These are phyloP conservation scores for Galerucella pusilla DNA, from an alignment of 2,888 invertebrate genomes.

Conservation along the genomic window DNA sequence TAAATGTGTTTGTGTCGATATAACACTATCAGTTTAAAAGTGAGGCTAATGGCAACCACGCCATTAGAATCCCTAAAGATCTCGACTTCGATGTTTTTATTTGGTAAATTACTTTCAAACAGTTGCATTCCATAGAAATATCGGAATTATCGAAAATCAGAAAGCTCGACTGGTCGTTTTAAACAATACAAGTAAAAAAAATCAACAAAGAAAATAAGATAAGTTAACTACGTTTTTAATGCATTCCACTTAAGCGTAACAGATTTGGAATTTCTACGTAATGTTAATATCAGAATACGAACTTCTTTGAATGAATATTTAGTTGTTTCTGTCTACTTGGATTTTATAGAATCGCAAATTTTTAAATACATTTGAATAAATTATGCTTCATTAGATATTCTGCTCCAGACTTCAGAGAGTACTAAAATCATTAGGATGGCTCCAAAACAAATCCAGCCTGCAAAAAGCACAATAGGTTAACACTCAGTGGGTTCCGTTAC, in stretches of 20 bases:
- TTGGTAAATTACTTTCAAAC: background rate
- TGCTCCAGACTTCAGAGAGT: too few relatives aligned
- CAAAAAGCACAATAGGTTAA: too few relatives aligned
- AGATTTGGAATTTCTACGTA: background rate
- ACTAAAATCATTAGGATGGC: too few relatives aligned
- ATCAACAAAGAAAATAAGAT: slow-evolving; percentile 10
- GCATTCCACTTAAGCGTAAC: slow-evolving; percentile 3
- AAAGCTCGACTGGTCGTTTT: background rate
- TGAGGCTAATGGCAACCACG: background rate
- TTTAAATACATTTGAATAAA: too few relatives aligned
- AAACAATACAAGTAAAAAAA: background rate
- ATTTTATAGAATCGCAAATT: too few relatives aligned
- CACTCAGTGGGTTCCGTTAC: too few relatives aligned
- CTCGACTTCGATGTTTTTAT: background rate
- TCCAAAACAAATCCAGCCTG: too few relatives aligned
- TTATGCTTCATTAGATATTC: too few relatives aligned
- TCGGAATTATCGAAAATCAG: slow-evolving; percentile 10
- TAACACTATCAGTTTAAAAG: background rate
- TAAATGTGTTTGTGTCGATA: too few relatives aligned
- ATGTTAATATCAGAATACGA: background rate
- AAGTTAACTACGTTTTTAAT: slow-evolving; percentile 9
- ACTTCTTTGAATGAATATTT: slow-evolving; percentile 2
- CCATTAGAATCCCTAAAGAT: background rate
- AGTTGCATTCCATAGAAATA: slow-evolving; percentile 3
- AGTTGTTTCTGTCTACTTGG: background rate